Evolutionary conservation across 2,113 vertebrate genomes (phyloP).

Genomic region (Rana temporaria): DNA sequence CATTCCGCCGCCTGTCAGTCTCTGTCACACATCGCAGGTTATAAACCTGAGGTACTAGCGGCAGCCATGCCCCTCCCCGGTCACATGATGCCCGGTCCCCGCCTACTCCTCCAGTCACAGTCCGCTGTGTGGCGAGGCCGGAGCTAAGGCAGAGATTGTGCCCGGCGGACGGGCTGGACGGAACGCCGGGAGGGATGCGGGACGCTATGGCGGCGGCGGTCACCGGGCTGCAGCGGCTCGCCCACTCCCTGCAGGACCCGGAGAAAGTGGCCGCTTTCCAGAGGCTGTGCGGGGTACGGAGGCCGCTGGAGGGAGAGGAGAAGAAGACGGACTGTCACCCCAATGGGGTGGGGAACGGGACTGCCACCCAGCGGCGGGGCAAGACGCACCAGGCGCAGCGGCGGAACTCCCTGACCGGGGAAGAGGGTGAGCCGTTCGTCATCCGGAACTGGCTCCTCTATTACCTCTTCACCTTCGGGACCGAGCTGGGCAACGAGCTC

Average conservation of each 20-base stretch:
- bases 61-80: background rate
- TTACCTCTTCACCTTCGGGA: constrained; percentile 91
- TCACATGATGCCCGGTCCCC: background rate
- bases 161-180: background rate
- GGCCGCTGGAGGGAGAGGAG: constrained; percentile 58
- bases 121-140: background rate
- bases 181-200: background rate
- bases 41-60: too few species aligned
- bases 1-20: too few species aligned
- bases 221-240: constrained; percentile 61
- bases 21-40: too few species aligned
- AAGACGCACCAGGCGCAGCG: constrained; percentile 73
- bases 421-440: constrained; percentile 80
- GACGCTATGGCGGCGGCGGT: background rate
- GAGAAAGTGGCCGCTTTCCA: constrained; percentile 90
- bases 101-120: background rate
- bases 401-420: constrained; percentile 90
- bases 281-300: constrained; percentile 84
- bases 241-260: constrained; percentile 81
- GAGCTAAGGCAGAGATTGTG: background rate
- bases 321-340: constrained; percentile 17
- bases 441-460: constrained; percentile 83
- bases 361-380: constrained; percentile 50
- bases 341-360: constrained; percentile 65
- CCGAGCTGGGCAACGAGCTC: constrained; percentile 94